Percentiles rank a stretch among this genome's conserved stretches.
Evolutionary conservation across 1,140 invertebrate species (phyloP).

Genomic region (Centruroides vittatus): DNA sequence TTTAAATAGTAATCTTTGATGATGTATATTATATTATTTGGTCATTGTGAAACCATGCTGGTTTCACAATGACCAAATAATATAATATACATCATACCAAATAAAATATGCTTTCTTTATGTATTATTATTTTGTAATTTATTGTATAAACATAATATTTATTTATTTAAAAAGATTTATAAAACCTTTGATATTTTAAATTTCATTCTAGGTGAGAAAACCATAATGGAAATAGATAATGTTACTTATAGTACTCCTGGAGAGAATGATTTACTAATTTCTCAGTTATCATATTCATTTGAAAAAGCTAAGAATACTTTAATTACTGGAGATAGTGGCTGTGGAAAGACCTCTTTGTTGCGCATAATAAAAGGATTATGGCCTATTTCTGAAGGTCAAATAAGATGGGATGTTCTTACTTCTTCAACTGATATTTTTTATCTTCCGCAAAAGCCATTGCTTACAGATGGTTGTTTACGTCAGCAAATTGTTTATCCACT

Average conservation of each 20-base stretch:
- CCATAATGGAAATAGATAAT: slow-evolving; percentile 8
- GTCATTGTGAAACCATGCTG: too few species aligned
- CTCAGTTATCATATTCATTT: slow-evolving; percentile 22
- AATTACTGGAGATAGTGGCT: slow-evolving; percentile 42
- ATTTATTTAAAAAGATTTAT: too few species aligned
- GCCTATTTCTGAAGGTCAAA: slow-evolving; percentile 28
- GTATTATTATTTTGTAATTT: too few species aligned
- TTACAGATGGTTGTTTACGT: slow-evolving; percentile 40
- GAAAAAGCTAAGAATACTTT: slow-evolving; percentile 33
- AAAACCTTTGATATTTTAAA: neutral
- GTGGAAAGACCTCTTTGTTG: slow-evolving; percentile 45
- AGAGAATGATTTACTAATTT: slow-evolving; percentile 3
- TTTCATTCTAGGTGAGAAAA: neutral
- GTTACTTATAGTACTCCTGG: slow-evolving; percentile 18
- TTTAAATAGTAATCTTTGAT: too few species aligned
- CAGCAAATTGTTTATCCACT: slow-evolving; percentile 36
- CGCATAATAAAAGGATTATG: slow-evolving; percentile 42
- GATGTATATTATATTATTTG: too few species aligned
- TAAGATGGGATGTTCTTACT: slow-evolving; percentile 23
- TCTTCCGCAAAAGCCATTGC: slow-evolving; percentile 44
- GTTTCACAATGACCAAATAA: too few species aligned
- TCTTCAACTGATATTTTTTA: slow-evolving; percentile 32
- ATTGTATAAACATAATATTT: too few species aligned
- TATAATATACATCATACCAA: too few species aligned
- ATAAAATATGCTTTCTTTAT: too few species aligned